Conservation (phyloP, 64 coral and sea anemone genomes). For the Dendrophyllia cribrosa region DNA sequence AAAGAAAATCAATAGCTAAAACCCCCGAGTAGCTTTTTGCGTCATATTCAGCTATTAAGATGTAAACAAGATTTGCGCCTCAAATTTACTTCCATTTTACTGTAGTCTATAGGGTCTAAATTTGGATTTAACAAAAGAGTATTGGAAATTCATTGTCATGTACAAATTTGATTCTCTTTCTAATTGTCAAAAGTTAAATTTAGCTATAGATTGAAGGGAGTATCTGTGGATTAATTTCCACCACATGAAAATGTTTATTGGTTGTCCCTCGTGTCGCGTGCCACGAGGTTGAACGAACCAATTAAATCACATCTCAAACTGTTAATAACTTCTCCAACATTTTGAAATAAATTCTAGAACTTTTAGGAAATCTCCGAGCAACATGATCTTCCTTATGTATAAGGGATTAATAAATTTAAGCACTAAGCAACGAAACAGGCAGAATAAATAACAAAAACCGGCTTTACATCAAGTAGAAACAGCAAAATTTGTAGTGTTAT, state of each 20-base stretch:
- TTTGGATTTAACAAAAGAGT: not conserved
- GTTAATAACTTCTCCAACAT: not conserved
- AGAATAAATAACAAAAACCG: not conserved
- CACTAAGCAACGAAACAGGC: not conserved
- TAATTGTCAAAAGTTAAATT: not conserved
- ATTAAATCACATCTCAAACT: conserved; percentile 2
- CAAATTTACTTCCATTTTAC: no score
- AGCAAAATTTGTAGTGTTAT: no score
- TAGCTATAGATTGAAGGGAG: not conserved
- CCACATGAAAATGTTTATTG: not conserved
- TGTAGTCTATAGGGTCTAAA: not conserved
- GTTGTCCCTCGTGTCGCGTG: conserved; percentile 38
- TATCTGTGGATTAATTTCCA: not conserved
- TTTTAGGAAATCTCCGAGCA: not conserved
- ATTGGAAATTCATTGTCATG: not conserved
- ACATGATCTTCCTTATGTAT: not conserved
- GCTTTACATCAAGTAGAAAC: not conserved
- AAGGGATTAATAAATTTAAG: not conserved
- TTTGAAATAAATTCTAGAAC: not conserved
- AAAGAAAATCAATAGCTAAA: not conserved
- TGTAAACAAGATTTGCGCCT: not conserved
- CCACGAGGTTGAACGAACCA: conserved; percentile 3
- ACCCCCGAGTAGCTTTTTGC: not conserved
- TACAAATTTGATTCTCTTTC: not conserved
- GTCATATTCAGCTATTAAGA: not conserved